Base-by-base conservation (phyloP, 2,797 vertebrate species). In the Sebastes alutus region DNA sequence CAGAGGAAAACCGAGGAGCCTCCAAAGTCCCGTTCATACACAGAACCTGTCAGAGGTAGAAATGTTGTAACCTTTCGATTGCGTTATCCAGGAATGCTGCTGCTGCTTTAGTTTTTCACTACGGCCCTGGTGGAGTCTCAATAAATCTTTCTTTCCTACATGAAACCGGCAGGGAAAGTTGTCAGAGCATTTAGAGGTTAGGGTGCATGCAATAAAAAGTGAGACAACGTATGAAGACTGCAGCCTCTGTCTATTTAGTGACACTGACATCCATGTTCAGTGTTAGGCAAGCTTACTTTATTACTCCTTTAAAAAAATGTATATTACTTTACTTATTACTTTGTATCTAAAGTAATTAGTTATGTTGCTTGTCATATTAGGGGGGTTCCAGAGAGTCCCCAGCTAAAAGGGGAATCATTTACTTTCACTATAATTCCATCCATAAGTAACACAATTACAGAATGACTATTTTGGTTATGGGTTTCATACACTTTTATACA, bases 41-140 rank as follows among this genome's bases (percentile, higher is more conserved):
- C 22, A 18, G 38, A 79, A 73, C 30, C 83, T 80, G 75, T 79
- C 78, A 82, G 16, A 59, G 25, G 66, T 63, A 33, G 64, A n/a
- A 75, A 86, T 68, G 58, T 30, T 74, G 55, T 85, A 84, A 88
- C 83, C 81, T 84, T 89, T 87, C 27, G 29, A 52, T 46, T 30
- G 60, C n/a, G 79, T 66, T 68, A 78, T 25, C 4, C 27, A 77
- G 32, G 61, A 84, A 81, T 62, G 46, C 66, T 54, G 63, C 29
- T 14, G 66, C 25, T 14, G 35, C 78, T 75, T 72, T 30, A 27
- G 5, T 72, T 81, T 81, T 62, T 71, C 7, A 72, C 56, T 62
- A 20, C 5, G 2, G 52, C n/a, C 27, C n/a, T 58, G 22, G 23
- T 10, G 22, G 18, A 66, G 55, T 35, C 66, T 79, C 63, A 68